Base-by-base conservation (phyloP, 2,113 vertebrate genomes). In the Pangasianodon hypophthalmus region DNA sequence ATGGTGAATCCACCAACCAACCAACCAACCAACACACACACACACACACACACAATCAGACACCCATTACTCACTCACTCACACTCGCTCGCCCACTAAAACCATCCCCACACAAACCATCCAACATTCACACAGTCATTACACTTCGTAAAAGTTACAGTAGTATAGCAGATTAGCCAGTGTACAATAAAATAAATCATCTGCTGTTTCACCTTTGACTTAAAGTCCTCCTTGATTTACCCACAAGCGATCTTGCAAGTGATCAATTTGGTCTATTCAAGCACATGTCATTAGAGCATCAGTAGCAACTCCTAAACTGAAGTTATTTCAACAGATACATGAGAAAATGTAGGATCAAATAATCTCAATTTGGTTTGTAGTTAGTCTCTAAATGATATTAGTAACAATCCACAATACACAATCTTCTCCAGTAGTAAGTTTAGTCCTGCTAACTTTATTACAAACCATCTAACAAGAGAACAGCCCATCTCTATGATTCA, bases 111-210 rank as follows among this genome's bases (percentile, higher is more conserved):
- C 94, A 93, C 95, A 95, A 60, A 91, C 58, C 82, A 84, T 86
- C 64, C 94, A 92, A 95, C 96, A 96, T 96, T 96, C 97, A 95
- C 95, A 96, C 96, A 96, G 94, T 97, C 94, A 95, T 96, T 96
- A 97, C 97, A 96, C 94, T 96, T 94, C 86, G 89, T 96, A 94
- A 93, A 97, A 98, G 96, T 97, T 98, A 99, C 98, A 98, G 98
- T 98, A 97, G 97, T 98, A 97, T 97, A 97, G 97, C 97, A 97
- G 96, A 96, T 97, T 97, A 98, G 98, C 97, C 98, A 99, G 98
- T 99, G 98, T 98, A 97, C 96, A 97, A 96, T 96, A 96, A 97
- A 97, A 98, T 96, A 97, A 97, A 95, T 94, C 95, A 97, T 95
- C 95, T 95, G 95, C 94, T 95, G 95, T 97, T 97, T 97, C 94